Evolutionary conservation across 2,797 vertebrate genomes (phyloP), one percentile per base, ranked within the genome.

Genomic region (Prunella strophiata): DNA sequence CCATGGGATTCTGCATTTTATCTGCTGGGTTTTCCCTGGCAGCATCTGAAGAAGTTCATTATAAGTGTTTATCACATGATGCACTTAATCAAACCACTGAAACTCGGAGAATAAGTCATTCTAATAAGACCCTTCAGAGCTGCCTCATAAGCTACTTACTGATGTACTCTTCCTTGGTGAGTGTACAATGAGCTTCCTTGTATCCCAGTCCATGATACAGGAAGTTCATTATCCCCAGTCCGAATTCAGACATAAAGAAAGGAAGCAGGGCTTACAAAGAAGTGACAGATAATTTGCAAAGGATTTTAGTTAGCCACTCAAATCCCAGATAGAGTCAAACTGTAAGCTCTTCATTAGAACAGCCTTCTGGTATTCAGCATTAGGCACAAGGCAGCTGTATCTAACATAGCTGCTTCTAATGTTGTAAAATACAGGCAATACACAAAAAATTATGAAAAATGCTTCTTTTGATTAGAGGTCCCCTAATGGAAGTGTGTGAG

Each of bases 111-210:
- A 97, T 97, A 97, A 98, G 96, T 97, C 93, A 59, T 96, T 95
- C 94, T 97, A 96, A 97, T 97, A 97, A 96, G 96, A 95, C 94
- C 93, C 93, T 95, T 97, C 96, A 96, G 96, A 96, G 77, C 88
- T 92, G 93, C 94, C 96, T 95, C 95, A 96, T 95, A 96, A 97
- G 95, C 97, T 95, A 62, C 96, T 97, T 96, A 97, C 94, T 97
- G 97, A 97, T 97, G 97, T 25, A 38, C 94, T 95, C 97, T 94
- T 97, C 97, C 94, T 96, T 95, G 87, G 82, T 93, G 74, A 92
- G 85, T 13, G 71, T 48, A 98, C 98, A 98, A 97, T 97, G 97
- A 88, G 87, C 94, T 97, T 96, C 96, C 97, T 98, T 98, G 97
- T 98, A 36, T 84, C 57, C 84, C 17, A 18, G 79, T 83, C 92